phyloP scores from a whole-genome alignment of 2,113 vertebrate species.

The Collichthys lucidus region DNA sequence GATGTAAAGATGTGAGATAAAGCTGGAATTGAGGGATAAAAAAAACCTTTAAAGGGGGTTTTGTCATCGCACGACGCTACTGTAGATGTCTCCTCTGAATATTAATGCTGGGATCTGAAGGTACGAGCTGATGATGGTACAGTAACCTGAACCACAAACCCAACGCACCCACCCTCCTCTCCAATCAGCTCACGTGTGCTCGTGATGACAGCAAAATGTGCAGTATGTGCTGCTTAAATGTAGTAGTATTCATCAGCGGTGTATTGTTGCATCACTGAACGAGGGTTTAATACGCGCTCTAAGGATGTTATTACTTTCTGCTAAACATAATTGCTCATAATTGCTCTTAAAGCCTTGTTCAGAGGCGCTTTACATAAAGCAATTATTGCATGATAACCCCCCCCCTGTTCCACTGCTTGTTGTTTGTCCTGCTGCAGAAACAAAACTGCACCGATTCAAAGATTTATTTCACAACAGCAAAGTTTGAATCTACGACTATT shows the following conservation, averaged over 20 bases:
- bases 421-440: constrained; percentile 71
- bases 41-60: constrained; percentile 69
- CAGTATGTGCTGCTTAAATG: background rate
- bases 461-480: constrained; percentile 29
- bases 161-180: too few species aligned
- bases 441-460: constrained; percentile 3
- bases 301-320: constrained; percentile 82
- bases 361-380: constrained; percentile 86
- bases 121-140: constrained; percentile 48
- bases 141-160: constrained; percentile 32
- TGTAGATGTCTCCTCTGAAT: constrained; percentile 65
- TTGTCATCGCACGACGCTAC: constrained; percentile 57
- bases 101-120: constrained; percentile 69
- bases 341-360: constrained; percentile 90
- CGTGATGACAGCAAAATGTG: background rate
- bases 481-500: constrained; percentile 37
- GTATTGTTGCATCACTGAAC: constrained; percentile 75
- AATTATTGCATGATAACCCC: constrained; percentile 86
- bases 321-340: constrained; percentile 91
- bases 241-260: constrained; percentile 29
- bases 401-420: constrained; percentile 82
- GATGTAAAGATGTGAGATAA: constrained; percentile 75
- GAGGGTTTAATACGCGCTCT: constrained; percentile 84
- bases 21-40: constrained; percentile 68
- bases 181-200: constrained; percentile 1